These are phyloP conservation scores for Dasysyrphus tricinctus DNA, from an alignment of 2,888 invertebrate species.

Conservation along the genomic window DNA sequence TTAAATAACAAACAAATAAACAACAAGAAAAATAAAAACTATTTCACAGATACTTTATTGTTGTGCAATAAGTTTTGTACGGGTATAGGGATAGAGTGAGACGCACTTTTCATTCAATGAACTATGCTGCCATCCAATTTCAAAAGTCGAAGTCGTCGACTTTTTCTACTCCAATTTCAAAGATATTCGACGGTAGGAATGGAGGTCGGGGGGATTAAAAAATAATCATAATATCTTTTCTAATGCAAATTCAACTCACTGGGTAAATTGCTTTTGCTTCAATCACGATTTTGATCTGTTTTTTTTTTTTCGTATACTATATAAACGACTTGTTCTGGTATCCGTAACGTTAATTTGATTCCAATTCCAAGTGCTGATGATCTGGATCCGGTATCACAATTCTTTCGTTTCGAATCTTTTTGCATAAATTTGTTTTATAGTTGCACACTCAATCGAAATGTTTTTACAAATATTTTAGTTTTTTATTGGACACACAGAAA, in stretches of 20 bases:
- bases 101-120: conserved; percentile 27
- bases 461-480: conserved; percentile 8
- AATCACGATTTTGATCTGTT: conserved; percentile 28
- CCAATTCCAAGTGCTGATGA: conserved; percentile 36
- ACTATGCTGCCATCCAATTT: not conserved
- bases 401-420: conserved; percentile 6
- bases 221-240: conserved; percentile 14
- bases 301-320: not conserved
- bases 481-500: not conserved
- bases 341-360: conserved; percentile 46
- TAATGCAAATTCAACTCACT: conserved; percentile 47
- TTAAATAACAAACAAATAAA: conserved; percentile 14
- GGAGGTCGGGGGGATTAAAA: not conserved
- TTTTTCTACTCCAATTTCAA: conserved; percentile 30
- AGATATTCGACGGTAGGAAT: conserved; percentile 3
- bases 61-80: conserved; percentile 18
- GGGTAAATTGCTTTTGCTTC: conserved; percentile 10
- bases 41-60: conserved; percentile 17
- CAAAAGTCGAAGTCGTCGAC: not conserved
- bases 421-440: conserved; percentile 59
- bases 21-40: conserved; percentile 17
- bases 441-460: conserved; percentile 15
- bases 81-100: not conserved
- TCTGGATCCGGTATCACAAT: conserved; percentile 42
- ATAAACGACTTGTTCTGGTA: conserved; percentile 16